These are phyloP conservation scores for Neocrepidodera transversa DNA, from an alignment of 2,888 invertebrate genomes.

Conservation along the genomic window DNA sequence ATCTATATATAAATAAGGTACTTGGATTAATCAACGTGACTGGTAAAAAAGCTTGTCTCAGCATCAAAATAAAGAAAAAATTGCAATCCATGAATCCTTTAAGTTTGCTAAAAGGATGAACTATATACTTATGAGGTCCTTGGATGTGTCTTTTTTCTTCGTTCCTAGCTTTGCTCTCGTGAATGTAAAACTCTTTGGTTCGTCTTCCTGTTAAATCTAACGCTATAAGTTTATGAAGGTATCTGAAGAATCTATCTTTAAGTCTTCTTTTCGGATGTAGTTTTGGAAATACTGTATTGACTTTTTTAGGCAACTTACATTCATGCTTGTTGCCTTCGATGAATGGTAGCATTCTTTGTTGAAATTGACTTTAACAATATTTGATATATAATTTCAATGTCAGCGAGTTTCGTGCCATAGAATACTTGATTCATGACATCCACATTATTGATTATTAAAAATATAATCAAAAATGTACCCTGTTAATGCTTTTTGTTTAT, in stretches of 20 bases:
- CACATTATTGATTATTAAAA: too few relatives aligned
- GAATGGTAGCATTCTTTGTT: neutral
- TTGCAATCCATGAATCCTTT: neutral
- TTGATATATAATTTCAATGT: too few relatives aligned
- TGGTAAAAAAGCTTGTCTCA: neutral
- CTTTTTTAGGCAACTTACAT: neutral
- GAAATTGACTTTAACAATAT: neutral
- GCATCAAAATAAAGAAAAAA: neutral
- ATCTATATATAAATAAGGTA: neutral
- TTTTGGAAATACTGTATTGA: neutral
- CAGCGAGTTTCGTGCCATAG: too few relatives aligned
- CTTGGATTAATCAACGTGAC: neutral
- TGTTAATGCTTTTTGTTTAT: too few relatives aligned
- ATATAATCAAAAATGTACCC: too few relatives aligned
- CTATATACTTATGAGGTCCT: neutral
- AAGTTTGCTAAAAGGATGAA: neutral
- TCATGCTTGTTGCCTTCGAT: neutral
- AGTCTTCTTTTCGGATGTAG: neutral
- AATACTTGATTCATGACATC: too few relatives aligned
- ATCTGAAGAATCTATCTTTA: neutral
- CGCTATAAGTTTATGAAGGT: neutral
- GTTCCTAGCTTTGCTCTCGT: neutral
- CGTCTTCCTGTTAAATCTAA: neutral
- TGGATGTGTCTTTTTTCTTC: neutral
- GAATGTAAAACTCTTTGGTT: neutral